phyloP scores from a whole-genome alignment of 2,888 invertebrate species.

The Agriopis aurantiaria region DNA sequence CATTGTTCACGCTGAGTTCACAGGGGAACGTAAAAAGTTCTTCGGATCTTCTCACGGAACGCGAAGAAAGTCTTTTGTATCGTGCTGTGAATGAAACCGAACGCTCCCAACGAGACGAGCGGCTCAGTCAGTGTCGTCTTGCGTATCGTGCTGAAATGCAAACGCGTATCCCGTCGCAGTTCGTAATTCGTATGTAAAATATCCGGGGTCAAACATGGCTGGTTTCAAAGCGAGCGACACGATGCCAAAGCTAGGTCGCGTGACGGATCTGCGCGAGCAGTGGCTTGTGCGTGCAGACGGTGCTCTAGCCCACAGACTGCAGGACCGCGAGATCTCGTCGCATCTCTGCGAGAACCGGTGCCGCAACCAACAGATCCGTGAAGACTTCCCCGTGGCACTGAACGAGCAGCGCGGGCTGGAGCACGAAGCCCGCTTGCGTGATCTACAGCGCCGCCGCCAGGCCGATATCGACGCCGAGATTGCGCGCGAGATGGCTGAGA shows the following conservation, averaged over 20 bases:
- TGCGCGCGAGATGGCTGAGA: conserved; percentile 80
- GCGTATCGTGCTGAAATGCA: conserved; percentile 54
- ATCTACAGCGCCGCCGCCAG: conserved; percentile 73
- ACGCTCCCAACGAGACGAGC: conserved; percentile 20
- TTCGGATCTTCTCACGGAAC: conserved; percentile 71
- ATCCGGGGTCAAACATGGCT: conserved; percentile 66
- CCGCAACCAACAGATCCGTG: conserved; percentile 82
- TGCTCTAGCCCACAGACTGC: conserved; percentile 79
- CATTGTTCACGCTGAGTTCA: conserved; percentile 74
- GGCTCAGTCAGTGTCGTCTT: conserved; percentile 46
- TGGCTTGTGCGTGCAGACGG: conserved; percentile 82
- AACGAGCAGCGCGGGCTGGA: conserved; percentile 78
- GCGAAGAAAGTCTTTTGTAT: conserved; percentile 75
- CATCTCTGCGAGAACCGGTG: conserved; percentile 81
- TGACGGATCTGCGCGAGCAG: conserved; percentile 80
- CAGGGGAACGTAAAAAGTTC: conserved; percentile 73
- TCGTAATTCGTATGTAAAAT: conserved; percentile 46
- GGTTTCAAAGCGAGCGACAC: conserved; percentile 77
- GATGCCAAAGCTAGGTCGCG: conserved; percentile 82
- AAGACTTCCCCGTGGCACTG: conserved; percentile 81
- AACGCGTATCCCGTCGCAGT: conserved; percentile 51
- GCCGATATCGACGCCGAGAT: conserved; percentile 82
- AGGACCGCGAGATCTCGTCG: conserved; percentile 82
- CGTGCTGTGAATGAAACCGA: conserved; percentile 53
- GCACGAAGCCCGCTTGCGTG: conserved; percentile 70